Evolutionary conservation across 2,888 invertebrate species (phyloP).

Genomic region (Trichopria drosophilae): DNA sequence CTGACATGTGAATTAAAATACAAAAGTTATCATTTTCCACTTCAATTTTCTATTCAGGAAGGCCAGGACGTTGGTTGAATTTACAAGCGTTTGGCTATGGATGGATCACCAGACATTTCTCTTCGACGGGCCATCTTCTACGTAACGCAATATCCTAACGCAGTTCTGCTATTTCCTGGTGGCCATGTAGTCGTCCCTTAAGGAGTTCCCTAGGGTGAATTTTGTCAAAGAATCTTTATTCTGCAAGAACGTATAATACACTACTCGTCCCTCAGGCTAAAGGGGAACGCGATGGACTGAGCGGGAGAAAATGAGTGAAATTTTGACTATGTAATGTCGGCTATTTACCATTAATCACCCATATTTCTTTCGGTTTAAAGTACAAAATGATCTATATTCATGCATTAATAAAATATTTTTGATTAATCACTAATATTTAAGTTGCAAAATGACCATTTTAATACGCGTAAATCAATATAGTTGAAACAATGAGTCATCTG

Average conservation of each 20-base stretch:
- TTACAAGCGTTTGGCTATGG: not conserved
- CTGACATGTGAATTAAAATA: not conserved
- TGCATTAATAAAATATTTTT: too few species aligned
- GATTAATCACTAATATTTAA: too few species aligned
- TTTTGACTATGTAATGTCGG: not conserved
- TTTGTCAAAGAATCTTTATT: slow-evolving; percentile 60
- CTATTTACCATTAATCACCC: not conserved
- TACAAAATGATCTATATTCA: too few species aligned
- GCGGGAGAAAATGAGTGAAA: slow-evolving; percentile 31
- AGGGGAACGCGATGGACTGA: slow-evolving; percentile 52
- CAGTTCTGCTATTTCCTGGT: slow-evolving; percentile 58
- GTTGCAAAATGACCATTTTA: too few species aligned
- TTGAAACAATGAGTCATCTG: too few species aligned
- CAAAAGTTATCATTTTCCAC: too few species aligned
- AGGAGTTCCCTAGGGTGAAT: slow-evolving; percentile 55
- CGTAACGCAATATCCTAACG: slow-evolving; percentile 58
- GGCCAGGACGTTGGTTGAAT: slow-evolving; percentile 1
- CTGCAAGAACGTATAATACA: slow-evolving; percentile 56
- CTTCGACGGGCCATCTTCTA: slow-evolving; percentile 36
- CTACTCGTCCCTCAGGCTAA: slow-evolving; percentile 48
- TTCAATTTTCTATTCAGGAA: too few species aligned
- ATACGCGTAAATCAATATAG: too few species aligned
- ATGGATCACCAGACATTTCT: not conserved
- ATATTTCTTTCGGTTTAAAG: slow-evolving; percentile 1
- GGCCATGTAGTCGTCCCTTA: slow-evolving; percentile 51